phyloP scores from a whole-genome alignment of 2,888 invertebrate species.

The Tenthredo livida region DNA sequence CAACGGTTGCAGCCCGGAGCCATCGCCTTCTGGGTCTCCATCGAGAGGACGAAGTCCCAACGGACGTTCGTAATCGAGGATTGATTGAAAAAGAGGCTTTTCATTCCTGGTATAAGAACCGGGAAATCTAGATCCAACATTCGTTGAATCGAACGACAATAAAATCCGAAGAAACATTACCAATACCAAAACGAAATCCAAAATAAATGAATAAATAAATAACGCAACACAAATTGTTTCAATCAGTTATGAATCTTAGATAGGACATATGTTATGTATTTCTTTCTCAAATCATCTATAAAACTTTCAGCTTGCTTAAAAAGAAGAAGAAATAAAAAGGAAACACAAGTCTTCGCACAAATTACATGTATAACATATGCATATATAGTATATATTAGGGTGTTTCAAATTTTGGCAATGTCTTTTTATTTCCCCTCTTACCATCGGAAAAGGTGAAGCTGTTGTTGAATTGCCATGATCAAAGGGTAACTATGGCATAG shows the following conservation, averaged over 20 bases:
- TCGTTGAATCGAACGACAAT: not conserved
- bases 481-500: too few relatives aligned
- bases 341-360: not conserved
- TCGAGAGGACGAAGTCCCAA: conserved; percentile 73
- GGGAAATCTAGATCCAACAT: not conserved
- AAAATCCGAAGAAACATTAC: not conserved
- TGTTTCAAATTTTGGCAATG: too few relatives aligned
- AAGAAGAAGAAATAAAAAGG: not conserved
- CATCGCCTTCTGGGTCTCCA: conserved; percentile 81
- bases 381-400: not conserved
- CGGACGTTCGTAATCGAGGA: conserved; percentile 68
- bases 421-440: too few relatives aligned
- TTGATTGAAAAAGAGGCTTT: not conserved
- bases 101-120: not conserved
- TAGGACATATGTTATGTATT: too few relatives aligned
- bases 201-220: not conserved
- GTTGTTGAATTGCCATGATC: too few relatives aligned
- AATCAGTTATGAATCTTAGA: too few relatives aligned
- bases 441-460: too few relatives aligned
- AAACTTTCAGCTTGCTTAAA: not conserved
- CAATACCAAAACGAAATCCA: not conserved
- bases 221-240: not conserved
- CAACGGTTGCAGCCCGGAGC: conserved; percentile 84
- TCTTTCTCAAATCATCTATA: not conserved
- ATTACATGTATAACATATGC: not conserved